Conservation (phyloP, 2,888 invertebrate species). For the Dichetophora obliterata region DNA sequence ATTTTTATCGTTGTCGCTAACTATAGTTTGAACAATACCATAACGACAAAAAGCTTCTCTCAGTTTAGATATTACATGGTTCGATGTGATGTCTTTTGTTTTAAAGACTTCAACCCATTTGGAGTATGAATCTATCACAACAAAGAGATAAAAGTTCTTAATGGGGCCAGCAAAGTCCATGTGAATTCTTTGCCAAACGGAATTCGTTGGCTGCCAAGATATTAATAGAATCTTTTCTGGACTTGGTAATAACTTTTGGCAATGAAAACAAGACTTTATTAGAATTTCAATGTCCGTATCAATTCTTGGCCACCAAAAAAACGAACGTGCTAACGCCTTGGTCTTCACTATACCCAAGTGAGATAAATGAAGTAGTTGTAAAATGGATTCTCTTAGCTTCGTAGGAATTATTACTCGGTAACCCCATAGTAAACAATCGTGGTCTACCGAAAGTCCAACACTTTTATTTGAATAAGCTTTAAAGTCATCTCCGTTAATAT, state of each 20-base stretch:
- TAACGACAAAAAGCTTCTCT: slow-evolving; percentile 45
- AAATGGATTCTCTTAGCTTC: slow-evolving; percentile 20
- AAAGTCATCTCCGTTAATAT: too few relatives aligned
- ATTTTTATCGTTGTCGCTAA: slow-evolving; percentile 45
- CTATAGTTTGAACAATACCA: slow-evolving; percentile 40
- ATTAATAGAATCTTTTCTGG: slow-evolving; percentile 45
- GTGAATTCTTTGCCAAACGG: slow-evolving; percentile 44
- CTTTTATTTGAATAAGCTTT: too few relatives aligned
- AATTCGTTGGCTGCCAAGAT: slow-evolving; percentile 41
- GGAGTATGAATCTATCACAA: slow-evolving; percentile 45
- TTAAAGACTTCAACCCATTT: slow-evolving; percentile 50
- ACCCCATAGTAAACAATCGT: slow-evolving; percentile 40
- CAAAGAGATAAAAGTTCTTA: slow-evolving; percentile 40
- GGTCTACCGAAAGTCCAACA: too few relatives aligned
- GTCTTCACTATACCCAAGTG: slow-evolving; percentile 46
- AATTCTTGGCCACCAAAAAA: slow-evolving; percentile 47
- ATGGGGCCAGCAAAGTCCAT: too few relatives aligned
- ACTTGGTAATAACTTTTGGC: slow-evolving; percentile 43
- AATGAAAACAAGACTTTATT: slow-evolving; percentile 41
- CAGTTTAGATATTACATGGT: slow-evolving; percentile 40
- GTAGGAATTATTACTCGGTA: slow-evolving; percentile 29
- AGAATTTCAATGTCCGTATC: slow-evolving; percentile 43
- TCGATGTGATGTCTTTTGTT: slow-evolving; percentile 45
- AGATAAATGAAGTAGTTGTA: slow-evolving; percentile 35
- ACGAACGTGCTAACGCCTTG: slow-evolving; percentile 42